These are phyloP conservation scores for Heterohyrax brucei DNA, from an alignment of 2,797 vertebrate genomes.

Conservation along the genomic window DNA sequence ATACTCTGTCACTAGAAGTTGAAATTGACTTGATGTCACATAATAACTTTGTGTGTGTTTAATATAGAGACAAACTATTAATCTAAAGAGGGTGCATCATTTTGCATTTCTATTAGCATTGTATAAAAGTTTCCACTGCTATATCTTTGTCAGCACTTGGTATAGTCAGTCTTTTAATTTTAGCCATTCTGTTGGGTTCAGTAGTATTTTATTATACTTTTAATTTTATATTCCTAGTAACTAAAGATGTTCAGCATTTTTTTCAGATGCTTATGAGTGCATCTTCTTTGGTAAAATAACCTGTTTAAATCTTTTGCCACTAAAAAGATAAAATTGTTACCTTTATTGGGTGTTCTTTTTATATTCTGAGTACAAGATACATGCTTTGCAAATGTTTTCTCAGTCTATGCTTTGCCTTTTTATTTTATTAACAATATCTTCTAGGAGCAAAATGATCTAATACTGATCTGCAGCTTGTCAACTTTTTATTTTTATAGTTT, in stretches of 20 bases:
- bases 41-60: not conserved
- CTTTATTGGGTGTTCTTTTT: not conserved
- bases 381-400: constrained; percentile 38
- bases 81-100: not conserved
- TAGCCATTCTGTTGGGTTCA: not conserved
- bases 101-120: not conserved
- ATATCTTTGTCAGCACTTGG: not conserved
- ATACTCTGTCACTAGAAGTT: no score
- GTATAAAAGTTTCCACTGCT: not conserved
- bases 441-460: not conserved
- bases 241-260: no score
- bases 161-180: not conserved
- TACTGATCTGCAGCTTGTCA: not conserved
- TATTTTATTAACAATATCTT: constrained; percentile 24
- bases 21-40: no score
- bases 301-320: not conserved
- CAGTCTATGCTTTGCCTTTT: not conserved
- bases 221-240: not conserved
- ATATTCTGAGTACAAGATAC: not conserved
- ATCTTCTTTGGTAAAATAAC: no score
- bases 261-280: no score
- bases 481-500: constrained; percentile 39
- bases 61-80: not conserved
- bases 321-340: not conserved
- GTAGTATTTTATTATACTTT: constrained; percentile 25